These are phyloP conservation scores for Microtus richardsoni DNA, from an alignment of 2,113 vertebrate genomes.

Conservation along the genomic window DNA sequence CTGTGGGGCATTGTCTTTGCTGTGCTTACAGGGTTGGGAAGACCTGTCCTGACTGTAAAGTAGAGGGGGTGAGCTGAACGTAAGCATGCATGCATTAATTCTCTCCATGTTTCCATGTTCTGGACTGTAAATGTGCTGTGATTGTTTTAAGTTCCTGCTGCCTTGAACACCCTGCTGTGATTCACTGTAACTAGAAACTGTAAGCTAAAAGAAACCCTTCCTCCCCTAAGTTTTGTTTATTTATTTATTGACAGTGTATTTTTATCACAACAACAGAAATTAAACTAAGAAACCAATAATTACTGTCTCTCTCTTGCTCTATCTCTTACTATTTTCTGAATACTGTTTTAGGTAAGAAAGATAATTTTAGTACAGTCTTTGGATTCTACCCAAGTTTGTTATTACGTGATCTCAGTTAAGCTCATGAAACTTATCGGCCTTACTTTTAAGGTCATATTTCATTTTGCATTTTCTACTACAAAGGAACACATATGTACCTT, in stretches of 20 bases:
- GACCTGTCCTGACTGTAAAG: not conserved
- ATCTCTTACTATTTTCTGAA: not conserved
- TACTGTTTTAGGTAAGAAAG: not conserved
- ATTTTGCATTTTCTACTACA: not conserved
- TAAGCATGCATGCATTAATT: no score
- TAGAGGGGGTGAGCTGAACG: no score
- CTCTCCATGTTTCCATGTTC: not conserved
- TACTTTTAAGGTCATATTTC: not conserved
- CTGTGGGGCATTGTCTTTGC: not conserved
- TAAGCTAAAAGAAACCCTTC: not conserved
- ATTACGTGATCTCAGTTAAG: not conserved
- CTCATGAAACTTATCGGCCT: not conserved
- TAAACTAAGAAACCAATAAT: not conserved
- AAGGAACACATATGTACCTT: not conserved
- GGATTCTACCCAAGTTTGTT: not conserved
- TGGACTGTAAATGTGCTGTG: not conserved
- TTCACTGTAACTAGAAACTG: not conserved
- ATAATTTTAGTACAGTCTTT: not conserved
- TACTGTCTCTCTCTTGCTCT: not conserved
- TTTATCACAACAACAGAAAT: not conserved
- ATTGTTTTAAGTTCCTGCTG: not conserved
- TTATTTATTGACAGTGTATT: not conserved
- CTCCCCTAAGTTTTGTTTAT: not conserved
- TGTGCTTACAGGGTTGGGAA: no score
- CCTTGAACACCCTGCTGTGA: not conserved